Base-by-base conservation (phyloP, 2,888 invertebrate species). In the Drosophila bunnanda region DNA sequence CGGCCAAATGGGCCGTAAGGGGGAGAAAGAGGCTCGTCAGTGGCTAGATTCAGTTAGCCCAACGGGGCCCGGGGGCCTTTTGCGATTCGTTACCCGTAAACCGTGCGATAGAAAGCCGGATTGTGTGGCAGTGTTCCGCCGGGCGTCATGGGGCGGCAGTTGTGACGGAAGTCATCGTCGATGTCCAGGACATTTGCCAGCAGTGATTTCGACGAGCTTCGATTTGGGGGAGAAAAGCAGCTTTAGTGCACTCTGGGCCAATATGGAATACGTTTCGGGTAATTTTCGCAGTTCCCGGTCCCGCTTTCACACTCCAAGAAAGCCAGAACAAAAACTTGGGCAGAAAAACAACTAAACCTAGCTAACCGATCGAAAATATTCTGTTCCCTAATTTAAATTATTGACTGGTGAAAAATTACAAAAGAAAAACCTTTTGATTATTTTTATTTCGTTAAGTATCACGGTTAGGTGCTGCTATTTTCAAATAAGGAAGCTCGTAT, bases 171-270 rank as follows among this genome's bases (percentile, higher is more conserved):
- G 94, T 98, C 98, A 93, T 98, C 98, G 93, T 98, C 98, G 93
- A 98, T 97, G 94, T 98, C 98, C 91, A 98, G 95, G 91, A 98
- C 98, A 93, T 98, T 98, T 90, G 98, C 98, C 91, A 99, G 94
- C 90, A 99, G 95, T 92, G 98, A 98, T 93, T 98, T 98, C 91
- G 98, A 98, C 87, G 98, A 98, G 91, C 96, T 92, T 67, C 50
- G 75, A 65, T 56, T n/a, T 9, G 38, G 62, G 59, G 54, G 38
- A 55, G 30, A 48, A 28, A 55, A 44, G 39, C 28, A 39, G 38
- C 41, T 70, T 68, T 52, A 71, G 62, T 62, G 48, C 15, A 28
- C 43, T 53, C 20, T 12, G 32, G 12, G 17, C 8, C 17, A 38
- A 32, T 25, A 41, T 30, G n/a, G 10, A 20, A 20, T 44, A 20